Conservation (phyloP, 2,888 invertebrate species). For the Saturnia japonica region DNA sequence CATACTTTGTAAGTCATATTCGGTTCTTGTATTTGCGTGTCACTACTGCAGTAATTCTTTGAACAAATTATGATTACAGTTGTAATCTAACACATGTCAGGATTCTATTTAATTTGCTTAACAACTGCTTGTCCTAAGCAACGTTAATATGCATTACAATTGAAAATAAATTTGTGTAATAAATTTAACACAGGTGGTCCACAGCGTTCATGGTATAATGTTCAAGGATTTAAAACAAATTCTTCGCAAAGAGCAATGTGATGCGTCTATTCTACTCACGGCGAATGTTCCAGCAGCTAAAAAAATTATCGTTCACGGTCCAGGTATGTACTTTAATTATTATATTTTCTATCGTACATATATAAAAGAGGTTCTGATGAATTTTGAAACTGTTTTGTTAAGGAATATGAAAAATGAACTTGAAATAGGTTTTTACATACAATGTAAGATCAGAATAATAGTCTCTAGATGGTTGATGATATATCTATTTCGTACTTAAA, state of each 20-base stretch:
- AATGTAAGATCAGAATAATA: no score
- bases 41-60: background rate
- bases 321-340: slow-evolving; percentile 51
- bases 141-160: background rate
- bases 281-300: slow-evolving; percentile 99
- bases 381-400: no score
- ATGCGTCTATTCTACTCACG: slow-evolving; percentile 97
- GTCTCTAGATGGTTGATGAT: no score
- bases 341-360: background rate
- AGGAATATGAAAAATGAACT: no score
- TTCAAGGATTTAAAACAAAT: slow-evolving; percentile 99
- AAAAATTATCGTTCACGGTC: slow-evolving; percentile 98
- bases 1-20: no score
- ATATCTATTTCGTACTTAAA: no score
- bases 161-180: background rate
- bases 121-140: background rate
- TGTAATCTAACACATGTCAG: background rate
- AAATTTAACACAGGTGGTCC: slow-evolving; percentile 87
- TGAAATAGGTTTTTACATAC: no score
- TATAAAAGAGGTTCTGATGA: background rate
- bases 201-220: slow-evolving; percentile 99
- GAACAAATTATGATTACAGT: background rate
- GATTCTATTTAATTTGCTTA: background rate
- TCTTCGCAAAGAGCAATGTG: slow-evolving; percentile 98
- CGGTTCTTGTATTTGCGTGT: background rate